Percentiles rank a stretch among this genome's conserved stretches.
Conservation (phyloP, 2,797 vertebrate genomes). For the Danio tinwini region DNA sequence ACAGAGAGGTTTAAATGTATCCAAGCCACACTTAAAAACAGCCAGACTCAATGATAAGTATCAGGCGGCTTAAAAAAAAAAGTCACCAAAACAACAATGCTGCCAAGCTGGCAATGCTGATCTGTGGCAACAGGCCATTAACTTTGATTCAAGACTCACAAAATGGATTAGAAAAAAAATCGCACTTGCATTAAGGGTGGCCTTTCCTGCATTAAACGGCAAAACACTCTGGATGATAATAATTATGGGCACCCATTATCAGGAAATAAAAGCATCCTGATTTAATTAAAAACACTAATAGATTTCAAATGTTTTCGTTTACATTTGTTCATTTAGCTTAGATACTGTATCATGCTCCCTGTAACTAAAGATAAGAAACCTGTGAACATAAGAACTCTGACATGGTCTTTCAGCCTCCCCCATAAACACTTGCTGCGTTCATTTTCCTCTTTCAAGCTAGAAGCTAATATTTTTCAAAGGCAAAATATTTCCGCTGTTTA, state of each 20-base stretch:
- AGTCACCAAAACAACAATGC: constrained; percentile 12
- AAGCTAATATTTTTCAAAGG: constrained; percentile 9
- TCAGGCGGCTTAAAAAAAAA: neutral
- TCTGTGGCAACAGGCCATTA: constrained; percentile 6
- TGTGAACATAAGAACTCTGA: neutral
- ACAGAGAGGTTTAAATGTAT: constrained; percentile 10
- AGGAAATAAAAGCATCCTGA: constrained; percentile 27
- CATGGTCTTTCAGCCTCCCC: neutral
- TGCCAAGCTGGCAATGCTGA: constrained; percentile 10
- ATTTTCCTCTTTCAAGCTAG: neutral
- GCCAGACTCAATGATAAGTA: constrained; percentile 18
- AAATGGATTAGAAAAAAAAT: neutral
- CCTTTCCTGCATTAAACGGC: neutral
- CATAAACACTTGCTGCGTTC: neutral
- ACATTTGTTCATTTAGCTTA: constrained; percentile 8
- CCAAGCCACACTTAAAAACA: constrained; percentile 39
- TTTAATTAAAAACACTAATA: constrained; percentile 27
- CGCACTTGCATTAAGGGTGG: neutral
- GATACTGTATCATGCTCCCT: neutral
- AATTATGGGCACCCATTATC: neutral
- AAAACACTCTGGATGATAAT: neutral
- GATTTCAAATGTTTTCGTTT: neutral
- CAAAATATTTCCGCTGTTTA: constrained; percentile 22
- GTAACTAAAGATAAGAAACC: neutral
- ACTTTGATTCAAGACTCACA: neutral